A percentile compares a stretch with the other conserved stretches of the same genome.
These are phyloP conservation scores for Globodera ellingtonae DNA, from an alignment of 1,140 invertebrate species.

Conservation along the genomic window DNA sequence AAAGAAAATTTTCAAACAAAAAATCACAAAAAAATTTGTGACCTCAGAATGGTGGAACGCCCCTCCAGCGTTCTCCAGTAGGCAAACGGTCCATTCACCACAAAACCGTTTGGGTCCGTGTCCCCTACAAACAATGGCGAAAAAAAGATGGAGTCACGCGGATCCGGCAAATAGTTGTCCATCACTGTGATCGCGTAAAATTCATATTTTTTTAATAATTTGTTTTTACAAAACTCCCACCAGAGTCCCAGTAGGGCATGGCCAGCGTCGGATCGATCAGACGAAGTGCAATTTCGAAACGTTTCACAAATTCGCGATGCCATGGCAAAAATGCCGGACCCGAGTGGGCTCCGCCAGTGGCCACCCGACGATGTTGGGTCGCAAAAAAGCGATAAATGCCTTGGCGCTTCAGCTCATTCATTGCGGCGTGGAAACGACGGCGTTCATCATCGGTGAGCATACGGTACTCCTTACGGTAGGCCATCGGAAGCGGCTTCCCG, in stretches of 20 bases:
- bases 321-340: constrained; percentile 52
- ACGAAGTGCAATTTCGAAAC: constrained; percentile 62
- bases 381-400: constrained; percentile 62
- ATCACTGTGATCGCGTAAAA: constrained; percentile 26
- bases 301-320: constrained; percentile 53
- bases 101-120: constrained; percentile 64
- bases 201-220: background rate
- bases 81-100: constrained; percentile 65
- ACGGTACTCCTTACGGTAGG: constrained; percentile 65
- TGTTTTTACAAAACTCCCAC: background rate
- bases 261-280: constrained; percentile 59
- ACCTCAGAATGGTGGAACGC: constrained; percentile 55
- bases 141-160: constrained; percentile 65
- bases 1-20: constrained; percentile 17
- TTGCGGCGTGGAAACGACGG: constrained; percentile 64
- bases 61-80: constrained; percentile 64
- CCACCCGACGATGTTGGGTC: constrained; percentile 46
- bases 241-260: constrained; percentile 62
- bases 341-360: constrained; percentile 49
- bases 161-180: constrained; percentile 54
- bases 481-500: constrained; percentile 54
- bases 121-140: constrained; percentile 63
- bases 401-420: constrained; percentile 65
- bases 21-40: constrained; percentile 4
- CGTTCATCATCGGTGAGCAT: constrained; percentile 66